Evolutionary conservation across 2,113 vertebrate species (phyloP).

Genomic region (Xiphias gladius): DNA sequence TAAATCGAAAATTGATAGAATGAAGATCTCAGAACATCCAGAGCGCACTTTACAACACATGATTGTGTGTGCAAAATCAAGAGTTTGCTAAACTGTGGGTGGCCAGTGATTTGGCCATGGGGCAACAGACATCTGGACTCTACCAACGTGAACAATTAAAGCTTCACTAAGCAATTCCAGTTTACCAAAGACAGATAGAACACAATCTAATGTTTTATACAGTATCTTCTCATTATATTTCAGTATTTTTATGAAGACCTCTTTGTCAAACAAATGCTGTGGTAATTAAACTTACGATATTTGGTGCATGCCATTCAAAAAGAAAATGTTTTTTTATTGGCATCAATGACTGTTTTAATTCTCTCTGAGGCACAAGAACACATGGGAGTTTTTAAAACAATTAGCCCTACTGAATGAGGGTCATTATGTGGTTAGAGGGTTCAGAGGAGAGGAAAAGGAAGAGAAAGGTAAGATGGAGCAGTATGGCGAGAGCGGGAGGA

Average conservation of each 20-base stretch:
- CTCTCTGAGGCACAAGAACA: conserved; percentile 57
- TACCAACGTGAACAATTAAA: conserved; percentile 52
- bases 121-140: conserved; percentile 61
- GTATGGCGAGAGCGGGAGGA: background rate
- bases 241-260: background rate
- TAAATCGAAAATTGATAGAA: background rate
- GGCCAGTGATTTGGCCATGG: conserved; percentile 50
- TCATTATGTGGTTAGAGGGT: conserved; percentile 78
- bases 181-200: conserved; percentile 7
- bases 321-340: conserved; percentile 20
- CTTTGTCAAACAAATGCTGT: background rate
- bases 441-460: conserved; percentile 72
- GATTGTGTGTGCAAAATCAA: conserved; percentile 17
- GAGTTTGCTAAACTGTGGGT: conserved; percentile 57
- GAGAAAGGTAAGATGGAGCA: conserved; percentile 51
- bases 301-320: background rate
- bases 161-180: background rate
- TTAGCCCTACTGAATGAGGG: conserved; percentile 70
- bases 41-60: conserved; percentile 22
- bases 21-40: background rate
- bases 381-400: conserved; percentile 82
- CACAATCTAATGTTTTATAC: background rate
- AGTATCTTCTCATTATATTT: background rate
- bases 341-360: conserved; percentile 34
- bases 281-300: background rate